Evolutionary conservation across 2,797 vertebrate genomes (phyloP).

Genomic region (Malurus leucopterus): DNA sequence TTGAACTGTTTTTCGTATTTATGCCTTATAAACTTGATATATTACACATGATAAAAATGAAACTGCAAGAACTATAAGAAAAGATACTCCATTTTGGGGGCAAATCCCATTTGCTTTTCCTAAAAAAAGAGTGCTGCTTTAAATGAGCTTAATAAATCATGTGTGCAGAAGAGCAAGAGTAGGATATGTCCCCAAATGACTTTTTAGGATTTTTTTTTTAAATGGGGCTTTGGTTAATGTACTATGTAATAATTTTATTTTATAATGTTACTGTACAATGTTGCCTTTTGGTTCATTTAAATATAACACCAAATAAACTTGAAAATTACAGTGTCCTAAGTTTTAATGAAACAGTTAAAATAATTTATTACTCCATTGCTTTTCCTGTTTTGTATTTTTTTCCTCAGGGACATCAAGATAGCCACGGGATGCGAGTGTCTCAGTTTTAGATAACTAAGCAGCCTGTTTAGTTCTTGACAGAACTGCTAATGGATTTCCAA

Average conservation of each 20-base stretch:
- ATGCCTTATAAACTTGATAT: constrained; percentile 74
- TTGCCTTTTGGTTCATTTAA: constrained; percentile 67
- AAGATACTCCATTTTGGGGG: constrained; percentile 12
- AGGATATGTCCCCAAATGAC: constrained; percentile 43
- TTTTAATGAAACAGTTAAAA: constrained; percentile 40
- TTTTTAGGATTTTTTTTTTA: constrained; percentile 65
- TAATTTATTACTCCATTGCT: constrained; percentile 22
- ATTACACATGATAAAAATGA: constrained; percentile 47
- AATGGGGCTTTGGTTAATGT: constrained; percentile 66
- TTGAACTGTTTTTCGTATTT: constrained; percentile 69
- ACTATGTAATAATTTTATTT: constrained; percentile 64
- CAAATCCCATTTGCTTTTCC: constrained; percentile 29
- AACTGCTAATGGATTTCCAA: constrained; percentile 3
- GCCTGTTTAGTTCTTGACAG: constrained; percentile 13
- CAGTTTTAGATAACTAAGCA: constrained; percentile 9
- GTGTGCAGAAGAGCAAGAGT: constrained; percentile 18
- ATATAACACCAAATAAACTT: constrained; percentile 69
- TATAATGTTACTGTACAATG: constrained; percentile 68
- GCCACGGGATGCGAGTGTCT: neutral
- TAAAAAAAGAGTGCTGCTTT: constrained; percentile 9
- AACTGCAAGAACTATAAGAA: neutral
- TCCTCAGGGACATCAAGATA: neutral
- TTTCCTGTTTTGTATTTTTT: neutral
- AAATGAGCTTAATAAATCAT: constrained; percentile 31
- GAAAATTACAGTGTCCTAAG: constrained; percentile 37